These are phyloP conservation scores for Andrena dorsata DNA, from an alignment of 2,888 invertebrate species.

Conservation along the genomic window DNA sequence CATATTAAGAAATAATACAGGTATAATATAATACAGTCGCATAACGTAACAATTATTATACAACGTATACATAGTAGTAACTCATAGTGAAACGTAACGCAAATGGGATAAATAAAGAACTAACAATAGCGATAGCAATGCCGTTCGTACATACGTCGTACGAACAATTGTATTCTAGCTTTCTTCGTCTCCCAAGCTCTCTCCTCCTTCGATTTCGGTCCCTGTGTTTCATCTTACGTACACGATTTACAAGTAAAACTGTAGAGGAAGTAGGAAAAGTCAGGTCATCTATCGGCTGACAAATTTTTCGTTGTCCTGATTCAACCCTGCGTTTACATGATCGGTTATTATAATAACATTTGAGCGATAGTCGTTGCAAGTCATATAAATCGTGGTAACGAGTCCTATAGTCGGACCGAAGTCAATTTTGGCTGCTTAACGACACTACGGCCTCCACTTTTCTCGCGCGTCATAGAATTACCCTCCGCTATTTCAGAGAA, in stretches of 20 bases:
- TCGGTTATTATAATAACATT: not conserved
- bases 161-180: constrained; percentile 35
- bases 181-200: not conserved
- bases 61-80: constrained; percentile 69
- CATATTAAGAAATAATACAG: constrained; percentile 67
- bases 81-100: constrained; percentile 68
- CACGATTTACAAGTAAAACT: constrained; percentile 2
- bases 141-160: constrained; percentile 11
- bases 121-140: constrained; percentile 60
- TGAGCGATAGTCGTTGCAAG: not conserved
- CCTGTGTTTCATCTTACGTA: constrained; percentile 33
- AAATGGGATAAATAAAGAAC: constrained; percentile 58
- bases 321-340: not conserved
- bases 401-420: not conserved
- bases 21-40: constrained; percentile 70
- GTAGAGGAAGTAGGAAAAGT: constrained; percentile 25
- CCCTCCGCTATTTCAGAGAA: no score
- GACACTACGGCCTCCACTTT: no score
- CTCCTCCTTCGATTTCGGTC: constrained; percentile 40
- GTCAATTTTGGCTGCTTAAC: not conserved
- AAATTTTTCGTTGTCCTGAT: constrained; percentile 37
- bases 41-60: constrained; percentile 74
- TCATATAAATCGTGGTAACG: constrained; percentile 11
- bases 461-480: no score
- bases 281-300: not conserved